phyloP scores from a whole-genome alignment of 1,140 invertebrate genomes.

The Eueides isabella region DNA sequence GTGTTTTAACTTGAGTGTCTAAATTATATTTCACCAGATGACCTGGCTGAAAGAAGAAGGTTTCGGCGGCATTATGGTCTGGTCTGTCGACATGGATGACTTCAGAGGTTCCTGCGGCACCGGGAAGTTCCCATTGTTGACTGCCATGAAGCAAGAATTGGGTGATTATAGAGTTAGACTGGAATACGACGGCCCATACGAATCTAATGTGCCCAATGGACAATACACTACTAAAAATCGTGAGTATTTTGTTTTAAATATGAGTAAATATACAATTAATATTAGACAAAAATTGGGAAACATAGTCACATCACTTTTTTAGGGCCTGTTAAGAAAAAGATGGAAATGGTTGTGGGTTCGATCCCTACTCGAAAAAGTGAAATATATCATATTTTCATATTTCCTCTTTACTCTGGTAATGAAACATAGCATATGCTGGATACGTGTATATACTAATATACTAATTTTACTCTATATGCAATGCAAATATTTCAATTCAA shows the following conservation, averaged over 20 bases:
- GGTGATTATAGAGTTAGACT: slow-evolving; percentile 91
- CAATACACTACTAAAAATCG: slow-evolving; percentile 94
- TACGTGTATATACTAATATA: not conserved
- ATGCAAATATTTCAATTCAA: not conserved
- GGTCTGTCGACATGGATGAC: slow-evolving; percentile 98
- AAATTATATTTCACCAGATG: too few species aligned
- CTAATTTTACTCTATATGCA: too few species aligned
- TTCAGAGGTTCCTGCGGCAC: slow-evolving; percentile 95
- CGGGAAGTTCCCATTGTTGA: slow-evolving; percentile 95
- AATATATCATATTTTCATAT: too few species aligned
- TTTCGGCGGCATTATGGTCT: slow-evolving; percentile 98
- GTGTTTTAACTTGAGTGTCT: too few species aligned
- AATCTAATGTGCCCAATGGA: slow-evolving; percentile 86
- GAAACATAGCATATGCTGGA: not conserved
- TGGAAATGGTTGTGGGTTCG: too few species aligned
- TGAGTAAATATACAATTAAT: too few species aligned
- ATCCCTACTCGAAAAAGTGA: not conserved
- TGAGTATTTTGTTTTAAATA: slow-evolving; percentile 84
- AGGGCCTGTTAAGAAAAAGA: too few species aligned
- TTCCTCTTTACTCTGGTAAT: too few species aligned
- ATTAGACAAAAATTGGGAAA: too few species aligned
- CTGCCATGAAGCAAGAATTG: slow-evolving; percentile 93
- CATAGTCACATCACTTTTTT: too few species aligned
- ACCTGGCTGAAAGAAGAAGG: slow-evolving; percentile 96
- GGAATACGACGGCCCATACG: slow-evolving; percentile 94